These are phyloP conservation scores for Rousettus madagascariensis DNA, from an alignment of 2,797 vertebrate genomes.

Conservation along the genomic window DNA sequence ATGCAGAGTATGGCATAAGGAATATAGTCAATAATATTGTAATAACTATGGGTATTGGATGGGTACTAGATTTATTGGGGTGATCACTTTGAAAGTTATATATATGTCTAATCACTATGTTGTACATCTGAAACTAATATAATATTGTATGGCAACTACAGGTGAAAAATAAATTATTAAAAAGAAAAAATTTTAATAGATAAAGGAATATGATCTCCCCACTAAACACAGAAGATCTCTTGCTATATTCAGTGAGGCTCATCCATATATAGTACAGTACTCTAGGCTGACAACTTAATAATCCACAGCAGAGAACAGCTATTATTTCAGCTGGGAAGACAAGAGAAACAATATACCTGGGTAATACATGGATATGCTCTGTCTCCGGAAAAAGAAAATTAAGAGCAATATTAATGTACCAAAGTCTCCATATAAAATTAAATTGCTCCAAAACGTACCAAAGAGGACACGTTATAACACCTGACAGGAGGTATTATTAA, in stretches of 20 bases:
- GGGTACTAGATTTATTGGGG: too few species aligned
- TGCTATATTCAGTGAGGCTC: background rate
- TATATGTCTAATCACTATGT: too few species aligned
- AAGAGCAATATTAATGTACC: constrained; percentile 28
- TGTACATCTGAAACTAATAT: too few species aligned
- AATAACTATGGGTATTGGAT: too few species aligned
- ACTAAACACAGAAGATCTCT: background rate
- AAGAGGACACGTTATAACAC: background rate
- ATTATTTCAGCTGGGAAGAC: background rate
- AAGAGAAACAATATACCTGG: constrained; percentile 32
- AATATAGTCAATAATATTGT: too few species aligned
- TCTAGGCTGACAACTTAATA: constrained; percentile 14
- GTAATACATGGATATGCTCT: background rate
- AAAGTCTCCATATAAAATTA: constrained; percentile 47
- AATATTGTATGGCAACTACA: too few species aligned
- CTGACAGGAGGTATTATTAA: background rate
- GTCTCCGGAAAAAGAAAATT: constrained; percentile 50
- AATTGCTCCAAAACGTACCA: background rate
- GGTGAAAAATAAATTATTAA: too few species aligned
- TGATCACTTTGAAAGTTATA: too few species aligned
- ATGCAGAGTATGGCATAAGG: too few species aligned
- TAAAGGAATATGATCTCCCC: background rate
- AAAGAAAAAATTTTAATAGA: too few species aligned
- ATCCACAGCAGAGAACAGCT: constrained; percentile 23
- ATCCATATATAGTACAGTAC: background rate